Conservation (phyloP, 2,888 invertebrate species). For the Mechanitis messenoides region DNA sequence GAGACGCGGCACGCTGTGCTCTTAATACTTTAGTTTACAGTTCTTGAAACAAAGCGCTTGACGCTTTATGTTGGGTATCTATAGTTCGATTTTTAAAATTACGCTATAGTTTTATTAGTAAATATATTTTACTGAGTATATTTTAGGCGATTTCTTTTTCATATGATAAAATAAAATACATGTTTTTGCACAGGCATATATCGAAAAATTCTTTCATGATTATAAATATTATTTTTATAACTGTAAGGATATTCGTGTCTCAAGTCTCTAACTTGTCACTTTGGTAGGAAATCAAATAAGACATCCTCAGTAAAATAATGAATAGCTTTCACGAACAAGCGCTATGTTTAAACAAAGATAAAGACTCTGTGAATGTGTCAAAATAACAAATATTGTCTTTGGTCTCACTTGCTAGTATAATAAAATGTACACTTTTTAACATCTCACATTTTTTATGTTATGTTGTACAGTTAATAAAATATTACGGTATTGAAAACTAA, state of each 20-base stretch:
- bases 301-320: conserved; percentile 62
- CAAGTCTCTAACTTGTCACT: conserved; percentile 71
- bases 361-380: conserved; percentile 75
- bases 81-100: too few relatives aligned
- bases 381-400: conserved; percentile 74
- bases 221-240: conserved; percentile 26
- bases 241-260: conserved; percentile 61
- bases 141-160: too few relatives aligned
- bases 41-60: conserved; percentile 16
- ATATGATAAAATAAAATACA: too few relatives aligned
- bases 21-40: conserved; percentile 31
- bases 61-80: too few relatives aligned
- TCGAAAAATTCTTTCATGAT: too few relatives aligned
- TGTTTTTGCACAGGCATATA: too few relatives aligned
- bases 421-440: conserved; percentile 29
- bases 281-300: conserved; percentile 71
- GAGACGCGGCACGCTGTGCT: conserved; percentile 40
- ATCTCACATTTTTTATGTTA: background rate
- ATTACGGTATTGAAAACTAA: background rate
- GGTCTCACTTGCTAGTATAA: conserved; percentile 29
- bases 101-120: too few relatives aligned
- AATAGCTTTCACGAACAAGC: conserved; percentile 72
- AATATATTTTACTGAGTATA: too few relatives aligned
- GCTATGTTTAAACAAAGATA: conserved; percentile 70
- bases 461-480: background rate